Percentiles rank a stretch among this genome's conserved stretches.
phyloP scores from a whole-genome alignment of 1,140 invertebrate genomes.

The Drosophila aff. region DNA sequence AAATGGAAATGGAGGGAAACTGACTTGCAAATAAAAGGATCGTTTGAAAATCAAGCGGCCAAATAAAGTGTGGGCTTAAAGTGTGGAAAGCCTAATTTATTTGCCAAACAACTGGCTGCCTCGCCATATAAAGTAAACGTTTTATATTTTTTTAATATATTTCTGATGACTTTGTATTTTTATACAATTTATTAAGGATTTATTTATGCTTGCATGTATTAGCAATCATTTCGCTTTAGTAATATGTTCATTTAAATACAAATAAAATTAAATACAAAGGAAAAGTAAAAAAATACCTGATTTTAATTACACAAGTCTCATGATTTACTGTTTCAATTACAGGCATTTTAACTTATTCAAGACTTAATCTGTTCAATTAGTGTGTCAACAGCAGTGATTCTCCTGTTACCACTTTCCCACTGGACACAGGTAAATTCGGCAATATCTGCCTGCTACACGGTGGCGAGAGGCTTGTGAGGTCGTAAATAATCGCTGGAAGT shows the following conservation, averaged over 20 bases:
- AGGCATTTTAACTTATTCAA: conserved; percentile 13
- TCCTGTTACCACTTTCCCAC: background rate
- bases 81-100: conserved; percentile 8
- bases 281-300: background rate
- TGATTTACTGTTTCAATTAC: conserved; percentile 36
- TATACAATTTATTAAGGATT: too few species aligned
- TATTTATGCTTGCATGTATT: background rate
- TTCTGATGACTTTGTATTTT: background rate
- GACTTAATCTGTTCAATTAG: conserved; percentile 25
- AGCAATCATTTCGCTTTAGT: background rate
- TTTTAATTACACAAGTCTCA: background rate
- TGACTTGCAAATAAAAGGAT: conserved; percentile 7
- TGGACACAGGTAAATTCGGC: conserved; percentile 19
- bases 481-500: conserved; percentile 27
- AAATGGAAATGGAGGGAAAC: conserved; percentile 21
- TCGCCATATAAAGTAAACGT: background rate
- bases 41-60: conserved; percentile 5
- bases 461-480: conserved; percentile 6
- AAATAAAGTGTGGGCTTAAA: conserved; percentile 6
- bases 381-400: conserved; percentile 21
- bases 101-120: background rate
- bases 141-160: background rate
- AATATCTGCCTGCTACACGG: background rate
- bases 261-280: background rate
- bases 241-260: too few species aligned